Percentiles rank a stretch among this genome's conserved stretches.
These are phyloP conservation scores for Echeneis naucrates DNA, from an alignment of 2,797 vertebrate genomes.

Conservation along the genomic window DNA sequence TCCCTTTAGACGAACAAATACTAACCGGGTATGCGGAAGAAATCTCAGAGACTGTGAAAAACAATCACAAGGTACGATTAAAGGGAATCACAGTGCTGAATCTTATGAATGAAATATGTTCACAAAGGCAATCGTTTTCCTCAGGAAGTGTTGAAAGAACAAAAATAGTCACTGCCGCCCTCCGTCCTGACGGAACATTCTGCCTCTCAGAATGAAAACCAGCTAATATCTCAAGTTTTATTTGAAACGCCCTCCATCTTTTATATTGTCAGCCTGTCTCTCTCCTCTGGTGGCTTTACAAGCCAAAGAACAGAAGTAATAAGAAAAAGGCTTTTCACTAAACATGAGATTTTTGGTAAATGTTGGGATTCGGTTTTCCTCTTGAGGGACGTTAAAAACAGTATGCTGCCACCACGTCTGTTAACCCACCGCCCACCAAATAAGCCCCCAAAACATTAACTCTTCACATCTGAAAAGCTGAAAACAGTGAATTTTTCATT, in stretches of 20 bases:
- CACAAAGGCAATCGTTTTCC: constrained; percentile 37
- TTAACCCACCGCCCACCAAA: too few relatives aligned
- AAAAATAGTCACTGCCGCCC: constrained; percentile 23
- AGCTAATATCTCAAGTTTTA: constrained; percentile 56
- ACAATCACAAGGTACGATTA: constrained; percentile 49
- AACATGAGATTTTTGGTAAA: constrained; percentile 30
- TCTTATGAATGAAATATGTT: constrained; percentile 27
- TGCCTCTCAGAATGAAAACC: constrained; percentile 40
- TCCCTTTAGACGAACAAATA: constrained; percentile 40
- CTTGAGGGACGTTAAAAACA: constrained; percentile 8
- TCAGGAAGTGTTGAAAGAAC: constrained; percentile 31
- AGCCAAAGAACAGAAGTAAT: constrained; percentile 41
- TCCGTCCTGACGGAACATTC: constrained; percentile 23
- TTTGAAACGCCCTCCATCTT: constrained; percentile 64
- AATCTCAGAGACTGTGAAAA: constrained; percentile 33
- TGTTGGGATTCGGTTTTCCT: constrained; percentile 32
- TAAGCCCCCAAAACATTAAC: not conserved
- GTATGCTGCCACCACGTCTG: not conserved
- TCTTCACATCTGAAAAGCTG: not conserved
- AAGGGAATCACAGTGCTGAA: constrained; percentile 39
- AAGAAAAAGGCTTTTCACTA: constrained; percentile 26
- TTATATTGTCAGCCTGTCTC: constrained; percentile 44
- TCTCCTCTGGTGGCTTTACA: constrained; percentile 32
- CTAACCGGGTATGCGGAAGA: constrained; percentile 17
- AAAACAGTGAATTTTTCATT: not conserved